Base-by-base conservation (phyloP, 37 sponge, comb jelly and placozoan species). In the Eunapius fragilis region DNA sequence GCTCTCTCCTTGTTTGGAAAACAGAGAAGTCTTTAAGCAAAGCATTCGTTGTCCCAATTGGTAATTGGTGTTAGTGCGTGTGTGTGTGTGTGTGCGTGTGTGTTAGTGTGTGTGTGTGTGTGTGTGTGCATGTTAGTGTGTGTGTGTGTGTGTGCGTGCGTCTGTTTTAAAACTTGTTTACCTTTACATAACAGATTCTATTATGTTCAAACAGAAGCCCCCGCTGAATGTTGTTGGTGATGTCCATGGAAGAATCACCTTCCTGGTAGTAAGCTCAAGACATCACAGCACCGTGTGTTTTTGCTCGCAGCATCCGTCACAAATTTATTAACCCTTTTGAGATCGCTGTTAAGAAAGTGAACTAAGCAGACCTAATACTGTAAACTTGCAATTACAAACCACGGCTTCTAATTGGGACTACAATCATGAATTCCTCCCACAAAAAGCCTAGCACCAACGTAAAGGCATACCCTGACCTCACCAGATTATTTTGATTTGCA, bases 211-310 rank as follows among this genome's bases (percentile, higher is more conserved):
- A 72, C 87, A 89, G 83, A 90, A 90, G 67, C 94, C 91, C 12
- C 88, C 94, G 19, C 68, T 98, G 27, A 92, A 90, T 77, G 77
- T 95, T 27, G 94, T 99, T 45, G 98, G 99, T 27, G 94, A 99
- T 71, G 98, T 99, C 25, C 90, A 93, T 19, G 97, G 94, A 0
- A 89, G 86, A 69, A 88, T 94, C 68, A 95, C 96, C 35, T 87
- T 96, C 71, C 87, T 96, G 28, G 72, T 95, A 27, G 98, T 97
- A 30, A 93, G 94, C 81, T 25, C 25, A 26, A 48, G 11, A 2
- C 28, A 45, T 78, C 28, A 28, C 25, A 11, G 71, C 25, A n/a
- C n/a, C n/a, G n/a, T n/a, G n/a, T n/a, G n/a, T n/a, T n/a, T n/a
- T n/a, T n/a, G n/a, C n/a, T n/a, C n/a, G n/a, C n/a, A n/a, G n/a